Conservation (phyloP, 2,888 invertebrate genomes). For the Allacma fusca region DNA sequence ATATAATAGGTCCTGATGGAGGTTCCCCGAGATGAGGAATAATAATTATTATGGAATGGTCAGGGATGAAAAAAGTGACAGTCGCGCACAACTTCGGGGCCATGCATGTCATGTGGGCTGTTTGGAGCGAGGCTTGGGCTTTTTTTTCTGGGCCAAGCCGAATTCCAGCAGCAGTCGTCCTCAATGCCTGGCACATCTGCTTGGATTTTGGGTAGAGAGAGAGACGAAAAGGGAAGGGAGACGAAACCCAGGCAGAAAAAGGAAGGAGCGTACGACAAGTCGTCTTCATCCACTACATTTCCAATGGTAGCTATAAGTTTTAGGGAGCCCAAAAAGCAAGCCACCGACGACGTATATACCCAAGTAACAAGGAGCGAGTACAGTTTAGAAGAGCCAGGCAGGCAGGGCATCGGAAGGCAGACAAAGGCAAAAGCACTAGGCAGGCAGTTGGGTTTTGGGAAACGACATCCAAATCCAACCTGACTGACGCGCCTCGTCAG, state of each 20-base stretch:
- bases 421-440: neutral
- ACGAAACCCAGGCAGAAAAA: neutral
- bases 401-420: conserved; percentile 14
- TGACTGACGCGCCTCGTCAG: conserved; percentile 24
- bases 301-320: neutral
- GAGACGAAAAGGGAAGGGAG: neutral
- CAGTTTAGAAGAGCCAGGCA: neutral
- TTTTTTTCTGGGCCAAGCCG: conserved; percentile 9
- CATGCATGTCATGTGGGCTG: conserved; percentile 6
- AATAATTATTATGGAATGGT: too few relatives aligned
- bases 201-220: conserved; percentile 1
- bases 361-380: neutral
- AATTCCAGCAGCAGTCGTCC: conserved; percentile 8
- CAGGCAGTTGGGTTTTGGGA: neutral
- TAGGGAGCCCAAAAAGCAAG: conserved; percentile 4
- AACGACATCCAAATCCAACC: conserved; percentile 21
- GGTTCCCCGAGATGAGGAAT: too few relatives aligned
- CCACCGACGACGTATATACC: neutral
- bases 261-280: neutral
- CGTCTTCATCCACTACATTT: neutral
- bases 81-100: neutral
- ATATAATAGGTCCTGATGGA: too few relatives aligned
- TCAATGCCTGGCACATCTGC: conserved; percentile 16
- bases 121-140: neutral
- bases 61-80: neutral